Conservation (phyloP, 2,113 vertebrate species). For the Notechis scutatus region DNA sequence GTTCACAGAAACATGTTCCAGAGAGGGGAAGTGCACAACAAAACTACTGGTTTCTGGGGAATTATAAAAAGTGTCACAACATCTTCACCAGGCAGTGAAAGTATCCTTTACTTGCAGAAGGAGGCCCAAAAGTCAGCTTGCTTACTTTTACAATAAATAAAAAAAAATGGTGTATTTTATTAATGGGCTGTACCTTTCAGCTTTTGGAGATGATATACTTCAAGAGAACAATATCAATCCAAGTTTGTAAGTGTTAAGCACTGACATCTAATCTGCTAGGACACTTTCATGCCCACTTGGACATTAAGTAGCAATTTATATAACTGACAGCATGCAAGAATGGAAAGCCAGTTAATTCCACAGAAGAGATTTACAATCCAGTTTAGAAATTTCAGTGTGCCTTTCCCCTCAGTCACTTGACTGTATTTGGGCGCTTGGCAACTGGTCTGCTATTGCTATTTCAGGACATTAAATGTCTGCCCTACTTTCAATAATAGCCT, state of each 20-base stretch:
- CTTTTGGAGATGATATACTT: background rate
- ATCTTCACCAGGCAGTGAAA: slow-evolving; percentile 86
- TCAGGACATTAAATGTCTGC: background rate
- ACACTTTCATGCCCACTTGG: background rate
- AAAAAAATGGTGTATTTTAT: background rate
- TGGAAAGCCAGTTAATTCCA: background rate
- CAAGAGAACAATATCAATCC: background rate
- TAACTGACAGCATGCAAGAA: background rate
- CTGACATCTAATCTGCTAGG: background rate
- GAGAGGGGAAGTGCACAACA: slow-evolving; percentile 92
- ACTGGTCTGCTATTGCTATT: background rate
- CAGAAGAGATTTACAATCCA: background rate
- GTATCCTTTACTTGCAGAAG: slow-evolving; percentile 81
- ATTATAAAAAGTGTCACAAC: slow-evolving; percentile 99
- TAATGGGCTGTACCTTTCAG: background rate
- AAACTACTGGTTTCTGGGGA: slow-evolving; percentile 92
- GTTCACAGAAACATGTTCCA: slow-evolving; percentile 95
- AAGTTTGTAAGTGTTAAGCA: background rate
- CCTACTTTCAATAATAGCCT: background rate
- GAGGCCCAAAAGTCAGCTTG: background rate
- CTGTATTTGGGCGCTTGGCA: too few relatives aligned
- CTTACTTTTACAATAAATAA: background rate
- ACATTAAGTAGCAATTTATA: background rate
- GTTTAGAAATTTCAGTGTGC: background rate
- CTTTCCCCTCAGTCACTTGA: background rate